phyloP scores from a whole-genome alignment of 2,113 vertebrate species.

The Phylloscopus trochiloides region DNA sequence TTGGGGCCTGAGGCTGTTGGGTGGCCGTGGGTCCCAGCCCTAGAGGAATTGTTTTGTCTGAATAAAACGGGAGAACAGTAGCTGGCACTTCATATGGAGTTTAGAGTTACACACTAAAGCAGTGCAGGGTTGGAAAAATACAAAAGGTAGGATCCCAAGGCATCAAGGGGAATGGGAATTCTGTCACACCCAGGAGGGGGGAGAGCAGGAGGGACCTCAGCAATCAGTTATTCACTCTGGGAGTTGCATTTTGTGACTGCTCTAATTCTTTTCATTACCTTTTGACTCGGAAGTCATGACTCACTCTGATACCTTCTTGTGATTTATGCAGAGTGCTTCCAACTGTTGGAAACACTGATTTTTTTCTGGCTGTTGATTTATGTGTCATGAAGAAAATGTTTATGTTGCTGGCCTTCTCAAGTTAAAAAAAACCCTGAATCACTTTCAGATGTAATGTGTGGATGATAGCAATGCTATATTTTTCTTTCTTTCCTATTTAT shows the following conservation, averaged over 20 bases:
- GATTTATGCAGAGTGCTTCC: constrained; percentile 2
- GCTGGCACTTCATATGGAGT: neutral
- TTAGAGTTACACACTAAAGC: neutral
- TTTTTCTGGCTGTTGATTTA: constrained; percentile 12
- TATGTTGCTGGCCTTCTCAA: constrained; percentile 43
- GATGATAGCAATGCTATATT: constrained; percentile 17
- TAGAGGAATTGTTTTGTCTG: neutral
- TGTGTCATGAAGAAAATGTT: constrained; percentile 46
- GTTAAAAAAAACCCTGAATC: constrained; percentile 18
- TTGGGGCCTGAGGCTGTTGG: neutral
- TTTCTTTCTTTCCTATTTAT: constrained; percentile 38
- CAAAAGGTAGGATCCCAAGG: neutral
- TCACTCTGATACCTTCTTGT: neutral
- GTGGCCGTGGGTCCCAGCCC: neutral
- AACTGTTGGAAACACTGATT: neutral
- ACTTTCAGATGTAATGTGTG: neutral
- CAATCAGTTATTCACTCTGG: neutral
- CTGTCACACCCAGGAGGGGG: fast-evolving
- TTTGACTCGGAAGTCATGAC: neutral
- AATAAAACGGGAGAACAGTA: neutral
- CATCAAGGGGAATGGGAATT: too few relatives aligned
- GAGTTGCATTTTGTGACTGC: neutral
- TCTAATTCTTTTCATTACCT: neutral
- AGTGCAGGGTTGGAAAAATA: neutral
- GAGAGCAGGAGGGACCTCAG: neutral